phyloP scores from a whole-genome alignment of 2,797 vertebrate species.

The Buphagus erythrorhynchus region DNA sequence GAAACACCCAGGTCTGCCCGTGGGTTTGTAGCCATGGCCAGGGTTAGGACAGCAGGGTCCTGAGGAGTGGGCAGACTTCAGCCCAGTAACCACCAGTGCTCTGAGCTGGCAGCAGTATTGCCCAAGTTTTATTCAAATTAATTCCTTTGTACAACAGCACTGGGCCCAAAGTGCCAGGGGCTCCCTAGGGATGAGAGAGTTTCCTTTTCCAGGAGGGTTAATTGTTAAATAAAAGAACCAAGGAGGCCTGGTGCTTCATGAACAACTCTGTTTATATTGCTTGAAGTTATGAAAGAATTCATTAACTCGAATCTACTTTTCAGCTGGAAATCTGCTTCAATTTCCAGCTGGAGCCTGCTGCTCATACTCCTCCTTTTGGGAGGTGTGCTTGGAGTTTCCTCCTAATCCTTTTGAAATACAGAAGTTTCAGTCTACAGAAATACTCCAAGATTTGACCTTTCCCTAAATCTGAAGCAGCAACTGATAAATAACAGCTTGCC shows the following conservation, averaged over 20 bases:
- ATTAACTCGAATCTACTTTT: neutral
- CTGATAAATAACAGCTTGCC: neutral
- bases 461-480: neutral
- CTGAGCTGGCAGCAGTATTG: fast-evolving
- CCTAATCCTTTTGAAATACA: neutral
- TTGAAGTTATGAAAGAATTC: neutral
- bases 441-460: neutral
- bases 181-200: neutral
- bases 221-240: neutral
- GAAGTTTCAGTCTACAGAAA: neutral
- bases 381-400: neutral
- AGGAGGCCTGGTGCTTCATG: neutral
- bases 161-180: neutral
- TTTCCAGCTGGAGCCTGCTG: neutral
- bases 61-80: neutral
- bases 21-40: neutral
- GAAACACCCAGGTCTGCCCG: neutral
- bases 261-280: neutral
- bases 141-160: too few species aligned
- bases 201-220: neutral
- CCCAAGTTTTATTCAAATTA: neutral
- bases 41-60: neutral
- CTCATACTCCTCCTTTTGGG: neutral
- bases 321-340: neutral
- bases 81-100: neutral